A percentile compares a stretch with the other conserved stretches of the same genome.
phyloP scores from a whole-genome alignment of 2,888 invertebrate species.

The Nymphalis c-album region DNA sequence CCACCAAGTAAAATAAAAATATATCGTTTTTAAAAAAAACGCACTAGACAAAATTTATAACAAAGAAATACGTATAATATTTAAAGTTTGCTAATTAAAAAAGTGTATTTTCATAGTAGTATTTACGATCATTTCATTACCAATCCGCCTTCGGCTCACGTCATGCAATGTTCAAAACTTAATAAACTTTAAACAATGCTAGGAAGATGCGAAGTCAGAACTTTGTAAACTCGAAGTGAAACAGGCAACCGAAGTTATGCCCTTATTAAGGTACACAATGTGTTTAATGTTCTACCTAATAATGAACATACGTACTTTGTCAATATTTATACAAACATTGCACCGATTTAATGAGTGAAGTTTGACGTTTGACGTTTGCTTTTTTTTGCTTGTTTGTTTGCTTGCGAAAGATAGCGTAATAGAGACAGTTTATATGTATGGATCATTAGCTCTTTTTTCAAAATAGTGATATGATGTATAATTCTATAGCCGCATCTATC shows the following conservation, averaged over 20 bases:
- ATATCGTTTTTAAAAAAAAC: no score
- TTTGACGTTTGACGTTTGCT: not conserved
- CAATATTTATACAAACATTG: constrained; percentile 24
- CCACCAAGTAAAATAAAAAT: no score
- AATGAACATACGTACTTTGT: constrained; percentile 45
- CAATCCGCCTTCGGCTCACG: constrained; percentile 66
- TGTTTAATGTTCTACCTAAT: constrained; percentile 60
- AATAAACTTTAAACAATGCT: constrained; percentile 78
- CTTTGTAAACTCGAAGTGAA: constrained; percentile 66
- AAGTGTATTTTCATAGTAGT: constrained; percentile 27
- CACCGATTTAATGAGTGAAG: not conserved
- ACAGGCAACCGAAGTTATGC: constrained; percentile 64
- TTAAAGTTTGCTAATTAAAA: constrained; percentile 27
- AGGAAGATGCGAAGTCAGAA: constrained; percentile 77
- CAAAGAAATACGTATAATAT: not conserved
- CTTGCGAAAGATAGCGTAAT: no score
- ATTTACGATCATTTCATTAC: constrained; percentile 47
- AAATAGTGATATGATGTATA: no score
- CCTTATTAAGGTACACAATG: constrained; percentile 70
- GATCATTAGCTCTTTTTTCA: no score
- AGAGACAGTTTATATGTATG: no score
- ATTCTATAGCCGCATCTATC: no score
- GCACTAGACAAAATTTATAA: not conserved
- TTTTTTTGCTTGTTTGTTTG: no score
- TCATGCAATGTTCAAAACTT: constrained; percentile 73